phyloP scores from a whole-genome alignment of 2,797 vertebrate species.

The Pogonophryne albipinna region DNA sequence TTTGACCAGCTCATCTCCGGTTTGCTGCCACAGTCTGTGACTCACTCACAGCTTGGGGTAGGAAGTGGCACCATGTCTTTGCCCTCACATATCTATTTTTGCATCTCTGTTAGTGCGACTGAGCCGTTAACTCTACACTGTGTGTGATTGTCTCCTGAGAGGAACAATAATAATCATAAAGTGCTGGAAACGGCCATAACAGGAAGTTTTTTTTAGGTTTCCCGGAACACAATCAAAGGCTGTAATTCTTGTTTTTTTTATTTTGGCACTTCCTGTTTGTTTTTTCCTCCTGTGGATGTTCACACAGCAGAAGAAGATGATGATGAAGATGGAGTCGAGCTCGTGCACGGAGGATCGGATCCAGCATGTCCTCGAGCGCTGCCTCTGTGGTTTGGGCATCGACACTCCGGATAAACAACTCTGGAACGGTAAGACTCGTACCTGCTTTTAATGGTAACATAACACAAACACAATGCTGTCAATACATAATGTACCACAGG shows the following conservation, averaged over 20 bases:
- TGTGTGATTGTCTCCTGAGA: constrained; percentile 9
- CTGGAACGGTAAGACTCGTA: constrained; percentile 87
- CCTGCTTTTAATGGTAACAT: background rate
- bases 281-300: constrained; percentile 20
- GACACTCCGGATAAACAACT: constrained; percentile 76
- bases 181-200: constrained; percentile 12
- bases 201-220: constrained; percentile 48
- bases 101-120: background rate
- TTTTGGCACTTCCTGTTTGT: constrained; percentile 43
- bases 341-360: constrained; percentile 94
- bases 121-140: background rate
- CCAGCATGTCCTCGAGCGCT: constrained; percentile 90
- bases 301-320: constrained; percentile 78
- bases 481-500: background rate
- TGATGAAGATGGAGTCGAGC: constrained; percentile 88
- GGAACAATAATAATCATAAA: constrained; percentile 30
- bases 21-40: constrained; percentile 39
- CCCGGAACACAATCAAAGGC: constrained; percentile 28
- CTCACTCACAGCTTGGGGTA: constrained; percentile 43
- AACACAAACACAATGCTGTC: background rate
- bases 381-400: constrained; percentile 87
- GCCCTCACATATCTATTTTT: constrained; percentile 16
- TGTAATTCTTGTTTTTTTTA: constrained; percentile 14
- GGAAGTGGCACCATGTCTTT: constrained; percentile 56
- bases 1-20: constrained; percentile 52